Evolutionary conservation across 1,140 invertebrate genomes (phyloP), one percentile per base, ranked within the genome.

Genomic region (Pogonus chalceus): DNA sequence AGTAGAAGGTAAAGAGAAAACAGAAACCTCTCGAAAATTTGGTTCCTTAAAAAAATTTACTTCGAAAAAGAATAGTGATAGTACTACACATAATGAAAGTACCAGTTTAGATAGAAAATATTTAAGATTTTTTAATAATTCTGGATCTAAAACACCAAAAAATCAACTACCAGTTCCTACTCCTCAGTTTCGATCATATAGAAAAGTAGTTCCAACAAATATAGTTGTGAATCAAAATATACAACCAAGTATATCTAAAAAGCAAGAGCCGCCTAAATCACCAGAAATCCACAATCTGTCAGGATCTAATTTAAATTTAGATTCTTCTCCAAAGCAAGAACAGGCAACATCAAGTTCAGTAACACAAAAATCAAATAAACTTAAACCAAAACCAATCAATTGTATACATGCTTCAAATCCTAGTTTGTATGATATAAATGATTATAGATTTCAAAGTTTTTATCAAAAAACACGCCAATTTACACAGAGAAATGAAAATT

Each of bases 91-190:
- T 18, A 56, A 55, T 57, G 73, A 75, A 24, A 69, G 69, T 60
- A 79, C 82, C 2, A 87, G 84, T 64, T 76, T 87, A 53, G 85
- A 87, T 69, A 68, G 85, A 58, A 87, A 87, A 70, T 86, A 83
- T 64, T 68, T 84, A 49, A 70, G 79, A 62, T 81, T 83, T 60
- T 72, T 83, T 50, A 73, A 70, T 53, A 68, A 69, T 55, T 67
- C 67, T 0, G 63, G 60, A 35, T 56, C 56, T 20, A 63, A 64
- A 62, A 55, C 72, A 68, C 70, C 71, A 51, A 72, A 71, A 61
- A 78, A 75, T 70, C 78, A 69, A 62, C 73, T 83, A 23, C 84
- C 84, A 3, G 82, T 87, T 20, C 84, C 84, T 20, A 88, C 84
- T 1, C 81, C 83, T n/a, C 84, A 87, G 62, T 88, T 85, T 66